A percentile compares a stretch with the other conserved stretches of the same genome.
phyloP scores from a whole-genome alignment of 2,888 invertebrate species.

The Ophioninae sp. region DNA sequence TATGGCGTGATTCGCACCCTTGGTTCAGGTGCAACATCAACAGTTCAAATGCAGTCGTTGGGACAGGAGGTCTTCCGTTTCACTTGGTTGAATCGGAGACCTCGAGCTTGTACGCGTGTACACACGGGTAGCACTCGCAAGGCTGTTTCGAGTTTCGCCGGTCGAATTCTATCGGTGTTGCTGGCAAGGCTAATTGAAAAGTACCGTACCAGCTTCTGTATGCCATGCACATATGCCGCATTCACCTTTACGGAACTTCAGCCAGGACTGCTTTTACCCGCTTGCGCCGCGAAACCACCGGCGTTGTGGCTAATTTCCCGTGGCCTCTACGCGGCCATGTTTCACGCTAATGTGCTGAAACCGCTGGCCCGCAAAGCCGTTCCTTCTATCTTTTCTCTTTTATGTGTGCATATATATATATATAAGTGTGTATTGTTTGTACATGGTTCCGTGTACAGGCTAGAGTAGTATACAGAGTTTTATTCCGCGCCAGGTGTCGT shows the following conservation, averaged over 20 bases:
- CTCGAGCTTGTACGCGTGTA: neutral
- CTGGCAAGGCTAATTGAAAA: slow-evolving; percentile 59
- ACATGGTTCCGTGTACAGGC: slow-evolving; percentile 29
- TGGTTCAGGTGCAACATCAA: neutral
- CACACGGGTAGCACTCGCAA: neutral
- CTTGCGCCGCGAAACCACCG: slow-evolving; percentile 50
- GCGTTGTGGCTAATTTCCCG: slow-evolving; percentile 62
- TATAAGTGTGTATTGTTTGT: neutral
- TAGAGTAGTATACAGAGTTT: slow-evolving; percentile 45
- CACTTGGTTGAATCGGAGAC: slow-evolving; percentile 12
- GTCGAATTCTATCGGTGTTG: slow-evolving; percentile 36
- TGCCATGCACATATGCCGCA: slow-evolving; percentile 33
- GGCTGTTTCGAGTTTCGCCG: slow-evolving; percentile 32
- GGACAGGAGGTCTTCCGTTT: neutral
- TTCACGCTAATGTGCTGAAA: slow-evolving; percentile 63
- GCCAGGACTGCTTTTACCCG: slow-evolving; percentile 53
- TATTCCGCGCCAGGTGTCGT: slow-evolving; percentile 57
- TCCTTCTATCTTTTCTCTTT: slow-evolving; percentile 31
- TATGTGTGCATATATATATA: neutral
- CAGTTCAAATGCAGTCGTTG: slow-evolving; percentile 11
- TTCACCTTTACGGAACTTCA: slow-evolving; percentile 43
- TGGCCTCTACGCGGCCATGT: slow-evolving; percentile 61
- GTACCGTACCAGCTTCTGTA: slow-evolving; percentile 50
- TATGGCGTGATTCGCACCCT: neutral
- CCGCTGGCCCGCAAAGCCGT: slow-evolving; percentile 55